These are phyloP conservation scores for Microcebus lehilahytsara DNA, from an alignment of 2,113 vertebrate species.

Conservation along the genomic window DNA sequence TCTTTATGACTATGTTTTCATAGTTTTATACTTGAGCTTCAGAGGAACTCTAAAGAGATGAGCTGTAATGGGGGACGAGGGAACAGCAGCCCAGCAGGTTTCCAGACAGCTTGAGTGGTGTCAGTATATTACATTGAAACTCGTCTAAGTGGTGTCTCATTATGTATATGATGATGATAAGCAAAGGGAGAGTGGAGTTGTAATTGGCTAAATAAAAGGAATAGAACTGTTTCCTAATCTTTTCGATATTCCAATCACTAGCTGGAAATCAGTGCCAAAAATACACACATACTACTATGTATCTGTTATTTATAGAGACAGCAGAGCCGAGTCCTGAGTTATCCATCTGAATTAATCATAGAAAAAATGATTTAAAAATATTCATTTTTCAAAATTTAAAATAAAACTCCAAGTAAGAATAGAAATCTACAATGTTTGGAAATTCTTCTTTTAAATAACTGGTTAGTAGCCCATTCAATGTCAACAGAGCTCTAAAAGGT, in stretches of 20 bases:
- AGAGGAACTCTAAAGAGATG: background rate
- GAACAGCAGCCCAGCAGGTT: background rate
- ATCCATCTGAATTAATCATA: background rate
- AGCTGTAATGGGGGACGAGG: background rate
- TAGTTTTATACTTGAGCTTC: background rate
- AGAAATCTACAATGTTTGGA: background rate
- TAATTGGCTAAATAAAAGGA: slow-evolving; percentile 46
- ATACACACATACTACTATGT: background rate
- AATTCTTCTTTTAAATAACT: background rate
- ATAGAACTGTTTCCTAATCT: background rate
- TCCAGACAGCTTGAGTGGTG: slow-evolving; percentile 20
- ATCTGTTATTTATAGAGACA: background rate
- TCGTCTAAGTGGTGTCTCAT: slow-evolving; percentile 51
- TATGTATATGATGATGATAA: slow-evolving; percentile 30
- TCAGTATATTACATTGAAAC: slow-evolving; percentile 8
- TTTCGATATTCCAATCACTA: background rate
- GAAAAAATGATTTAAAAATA: background rate
- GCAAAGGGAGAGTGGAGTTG: background rate
- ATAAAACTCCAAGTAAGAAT: background rate
- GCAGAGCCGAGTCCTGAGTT: background rate
- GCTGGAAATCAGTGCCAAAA: slow-evolving; percentile 32
- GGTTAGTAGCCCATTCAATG: background rate
- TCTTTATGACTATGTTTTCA: background rate
- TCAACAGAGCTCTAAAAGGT: background rate
- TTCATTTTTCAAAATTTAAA: background rate